phyloP scores from a whole-genome alignment of 2,113 vertebrate genomes.

The Scomber scombrus region DNA sequence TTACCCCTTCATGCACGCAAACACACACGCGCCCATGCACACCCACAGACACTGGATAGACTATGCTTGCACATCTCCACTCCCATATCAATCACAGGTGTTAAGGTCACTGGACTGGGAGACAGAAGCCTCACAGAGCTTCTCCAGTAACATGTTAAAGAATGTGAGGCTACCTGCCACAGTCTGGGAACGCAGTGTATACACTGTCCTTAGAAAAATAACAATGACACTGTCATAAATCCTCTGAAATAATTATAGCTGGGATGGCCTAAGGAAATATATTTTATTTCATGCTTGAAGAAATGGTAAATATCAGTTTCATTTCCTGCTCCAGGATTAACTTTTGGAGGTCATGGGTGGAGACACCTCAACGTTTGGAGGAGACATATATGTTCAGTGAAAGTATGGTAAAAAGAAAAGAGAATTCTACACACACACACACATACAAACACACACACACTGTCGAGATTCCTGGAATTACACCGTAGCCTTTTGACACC shows the following conservation, averaged over 20 bases:
- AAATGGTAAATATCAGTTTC: constrained; percentile 44
- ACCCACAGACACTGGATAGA: not conserved
- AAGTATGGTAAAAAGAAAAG: constrained; percentile 26
- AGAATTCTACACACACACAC: not conserved
- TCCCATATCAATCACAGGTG: constrained; percentile 66
- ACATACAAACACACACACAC: not conserved
- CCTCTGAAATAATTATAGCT: constrained; percentile 61
- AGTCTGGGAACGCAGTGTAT: constrained; percentile 2
- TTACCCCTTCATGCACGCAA: constrained; percentile 64
- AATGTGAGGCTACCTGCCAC: constrained; percentile 45
- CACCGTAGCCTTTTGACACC: constrained; percentile 16
- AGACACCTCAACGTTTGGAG: constrained; percentile 42
- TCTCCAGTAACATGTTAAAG: constrained; percentile 47
- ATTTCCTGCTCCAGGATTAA: constrained; percentile 53
- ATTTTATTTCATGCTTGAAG: constrained; percentile 67
- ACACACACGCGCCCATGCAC: constrained; percentile 17
- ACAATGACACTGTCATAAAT: constrained; percentile 37
- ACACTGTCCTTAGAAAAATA: constrained; percentile 53
- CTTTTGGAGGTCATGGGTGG: constrained; percentile 48
- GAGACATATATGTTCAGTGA: constrained; percentile 2
- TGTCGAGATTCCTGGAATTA: constrained; percentile 18
- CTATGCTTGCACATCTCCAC: constrained; percentile 17
- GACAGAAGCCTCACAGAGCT: constrained; percentile 27
- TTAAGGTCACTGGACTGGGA: constrained; percentile 70
- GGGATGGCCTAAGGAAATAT: constrained; percentile 50